Evolutionary conservation across 2,888 invertebrate species (phyloP), one percentile per base, ranked within the genome.

Genomic region (Dryococelus australis): DNA sequence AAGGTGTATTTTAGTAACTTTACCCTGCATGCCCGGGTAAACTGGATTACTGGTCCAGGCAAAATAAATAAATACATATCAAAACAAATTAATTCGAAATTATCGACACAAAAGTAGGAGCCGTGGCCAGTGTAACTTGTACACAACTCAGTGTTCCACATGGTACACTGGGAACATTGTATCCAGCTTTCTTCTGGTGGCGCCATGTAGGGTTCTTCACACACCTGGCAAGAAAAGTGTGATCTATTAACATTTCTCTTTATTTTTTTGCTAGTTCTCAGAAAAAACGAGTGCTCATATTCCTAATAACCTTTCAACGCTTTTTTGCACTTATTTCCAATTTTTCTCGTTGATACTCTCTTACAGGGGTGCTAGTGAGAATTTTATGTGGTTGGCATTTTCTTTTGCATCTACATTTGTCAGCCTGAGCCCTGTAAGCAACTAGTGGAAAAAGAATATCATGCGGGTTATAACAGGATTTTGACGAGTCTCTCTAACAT

Each of bases 171-270:
- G 65, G 65, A 24, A 20, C 65, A 65, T 65, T 65, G 20, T 65
- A 65, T 65, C 65, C 65, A 65, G 65, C 24, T 24, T n/a, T 65
- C 65, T 65, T 65, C 65, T 65, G 65, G 65, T 65, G 65, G 65
- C 24, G 6, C 65, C 24, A n/a, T 65, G 65, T 65, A 65, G 65
- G 65, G 24, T 65, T 65, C 65, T n/a, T 65, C 65, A 65, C 65
- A 65, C 65, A 65, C 24, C 16, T 65, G 65, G 65, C 65, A 65
- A 20, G 65, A 65, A 65, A 65, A 65, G 0, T 65, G 6, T 24
- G 65, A 8, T 65, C 12, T 65, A 65, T 8, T 12, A 65, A 65
- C 65, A n/a, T 24, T n/a, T n/a, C n/a, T n/a, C n/a, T 20, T 65
- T n/a, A n/a, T 0, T 65, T 65, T 65, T 24, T 65, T 65, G 65